A percentile compares a stretch with the other conserved stretches of the same genome.
phyloP scores from a whole-genome alignment of 35 echinoderm and acorn worm genomes.

The Heliocidaris tuberculata region DNA sequence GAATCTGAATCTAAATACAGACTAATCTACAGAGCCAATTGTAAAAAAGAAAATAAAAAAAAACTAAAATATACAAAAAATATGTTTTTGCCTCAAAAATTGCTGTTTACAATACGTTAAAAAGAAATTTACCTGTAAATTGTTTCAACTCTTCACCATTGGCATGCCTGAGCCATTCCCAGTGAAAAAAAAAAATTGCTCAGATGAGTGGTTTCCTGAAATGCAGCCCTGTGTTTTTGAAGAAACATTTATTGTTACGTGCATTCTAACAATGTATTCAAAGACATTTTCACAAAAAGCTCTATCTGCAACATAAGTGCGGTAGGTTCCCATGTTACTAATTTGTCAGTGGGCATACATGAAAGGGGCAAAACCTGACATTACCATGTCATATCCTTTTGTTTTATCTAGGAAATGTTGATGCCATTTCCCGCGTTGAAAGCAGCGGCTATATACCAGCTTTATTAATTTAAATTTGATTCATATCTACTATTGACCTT shows the following conservation, averaged over 20 bases:
- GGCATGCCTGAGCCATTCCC: too few species aligned
- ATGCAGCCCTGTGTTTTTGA: background rate
- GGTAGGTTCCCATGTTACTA: background rate
- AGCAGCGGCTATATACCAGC: background rate
- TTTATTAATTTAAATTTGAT: constrained; percentile 14
- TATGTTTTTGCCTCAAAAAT: too few species aligned
- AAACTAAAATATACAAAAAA: too few species aligned
- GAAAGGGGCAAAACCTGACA: background rate
- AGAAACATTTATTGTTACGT: background rate
- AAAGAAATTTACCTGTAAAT: too few species aligned
- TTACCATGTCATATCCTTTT: background rate
- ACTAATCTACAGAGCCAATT: too few species aligned
- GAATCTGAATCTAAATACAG: too few species aligned
- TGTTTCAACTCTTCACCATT: too few species aligned
- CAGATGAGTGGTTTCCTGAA: background rate
- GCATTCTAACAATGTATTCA: too few species aligned
- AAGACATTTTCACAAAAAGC: background rate
- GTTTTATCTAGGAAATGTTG: background rate
- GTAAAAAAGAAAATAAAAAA: too few species aligned
- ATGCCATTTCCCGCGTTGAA: background rate
- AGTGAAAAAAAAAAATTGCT: too few species aligned
- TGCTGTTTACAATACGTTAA: too few species aligned
- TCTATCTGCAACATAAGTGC: background rate
- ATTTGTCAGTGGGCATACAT: background rate
- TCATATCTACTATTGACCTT: background rate